Evolutionary conservation across 2,113 vertebrate species (phyloP).

Genomic region (Cranoglanis bouderius): DNA sequence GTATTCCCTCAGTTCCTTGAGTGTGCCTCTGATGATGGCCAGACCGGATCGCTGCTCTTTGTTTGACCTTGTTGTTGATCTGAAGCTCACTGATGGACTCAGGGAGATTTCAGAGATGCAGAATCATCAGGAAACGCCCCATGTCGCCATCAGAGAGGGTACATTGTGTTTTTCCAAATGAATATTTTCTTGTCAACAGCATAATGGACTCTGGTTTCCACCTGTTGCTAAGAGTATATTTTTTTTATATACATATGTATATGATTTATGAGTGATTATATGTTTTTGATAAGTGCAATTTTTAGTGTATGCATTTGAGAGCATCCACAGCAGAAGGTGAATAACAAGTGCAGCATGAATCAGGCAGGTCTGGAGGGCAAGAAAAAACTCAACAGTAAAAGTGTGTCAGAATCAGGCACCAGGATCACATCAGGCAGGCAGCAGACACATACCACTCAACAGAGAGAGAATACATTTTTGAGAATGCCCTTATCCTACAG

Average conservation of each 20-base stretch:
- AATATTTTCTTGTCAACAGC: not conserved
- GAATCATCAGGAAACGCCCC: not conserved
- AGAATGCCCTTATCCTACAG: not conserved
- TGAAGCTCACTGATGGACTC: constrained; percentile 35
- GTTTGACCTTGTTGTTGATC: constrained; percentile 27
- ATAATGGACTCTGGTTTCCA: not conserved
- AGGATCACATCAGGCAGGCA: not conserved
- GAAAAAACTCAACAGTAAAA: not conserved
- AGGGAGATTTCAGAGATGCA: constrained; percentile 18
- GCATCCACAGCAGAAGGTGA: not conserved
- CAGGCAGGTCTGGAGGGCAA: not conserved
- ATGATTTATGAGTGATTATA: not conserved
- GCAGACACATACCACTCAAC: not conserved
- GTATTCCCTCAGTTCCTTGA: not conserved
- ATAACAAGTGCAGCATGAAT: not conserved
- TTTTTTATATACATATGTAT: not conserved
- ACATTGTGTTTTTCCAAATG: not conserved
- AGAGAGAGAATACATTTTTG: not conserved
- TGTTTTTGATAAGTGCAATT: not conserved
- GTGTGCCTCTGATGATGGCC: not conserved
- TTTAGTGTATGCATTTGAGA: not conserved
- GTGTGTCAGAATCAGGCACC: not conserved
- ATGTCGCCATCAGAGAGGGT: constrained; percentile 11
- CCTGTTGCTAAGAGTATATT: not conserved
- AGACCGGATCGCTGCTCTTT: constrained; percentile 16